A percentile compares a stretch with the other conserved stretches of the same genome.
These are phyloP conservation scores for Ciconia maguari DNA, from an alignment of 2,113 vertebrate genomes.

Conservation along the genomic window DNA sequence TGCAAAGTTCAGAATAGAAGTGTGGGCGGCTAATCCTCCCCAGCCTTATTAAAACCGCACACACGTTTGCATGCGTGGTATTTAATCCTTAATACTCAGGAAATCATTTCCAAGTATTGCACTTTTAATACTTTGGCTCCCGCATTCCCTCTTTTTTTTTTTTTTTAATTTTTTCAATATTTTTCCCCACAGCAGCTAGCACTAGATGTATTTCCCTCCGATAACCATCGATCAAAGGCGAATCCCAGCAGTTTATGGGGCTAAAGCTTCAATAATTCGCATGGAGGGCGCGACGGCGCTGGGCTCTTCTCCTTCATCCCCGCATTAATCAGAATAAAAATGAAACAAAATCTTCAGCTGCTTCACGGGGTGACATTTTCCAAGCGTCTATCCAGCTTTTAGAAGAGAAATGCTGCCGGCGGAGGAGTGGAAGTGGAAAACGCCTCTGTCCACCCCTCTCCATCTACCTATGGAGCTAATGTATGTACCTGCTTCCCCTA, in stretches of 20 bases:
- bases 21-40: background rate
- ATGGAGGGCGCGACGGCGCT: background rate
- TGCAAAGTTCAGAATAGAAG: background rate
- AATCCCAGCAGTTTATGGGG: slow-evolving; percentile 59
- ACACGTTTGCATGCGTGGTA: background rate
- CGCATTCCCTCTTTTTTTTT: background rate
- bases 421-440: background rate
- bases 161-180: background rate
- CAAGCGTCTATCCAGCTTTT: background rate
- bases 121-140: background rate
- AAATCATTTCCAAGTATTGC: background rate
- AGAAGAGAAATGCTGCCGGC: background rate
- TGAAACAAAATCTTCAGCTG: background rate
- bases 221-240: slow-evolving; percentile 59
- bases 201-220: background rate
- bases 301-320: background rate
- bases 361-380: background rate
- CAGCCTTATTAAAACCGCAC: background rate
- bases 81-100: slow-evolving; percentile 7
- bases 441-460: background rate
- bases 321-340: background rate
- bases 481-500: background rate
- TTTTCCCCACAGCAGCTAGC: background rate
- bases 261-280: slow-evolving; percentile 56
- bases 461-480: background rate